Evolutionary conservation across 2,113 vertebrate species (phyloP), one percentile per base, ranked within the genome.

Genomic region (Coptodon bakossiorum): DNA sequence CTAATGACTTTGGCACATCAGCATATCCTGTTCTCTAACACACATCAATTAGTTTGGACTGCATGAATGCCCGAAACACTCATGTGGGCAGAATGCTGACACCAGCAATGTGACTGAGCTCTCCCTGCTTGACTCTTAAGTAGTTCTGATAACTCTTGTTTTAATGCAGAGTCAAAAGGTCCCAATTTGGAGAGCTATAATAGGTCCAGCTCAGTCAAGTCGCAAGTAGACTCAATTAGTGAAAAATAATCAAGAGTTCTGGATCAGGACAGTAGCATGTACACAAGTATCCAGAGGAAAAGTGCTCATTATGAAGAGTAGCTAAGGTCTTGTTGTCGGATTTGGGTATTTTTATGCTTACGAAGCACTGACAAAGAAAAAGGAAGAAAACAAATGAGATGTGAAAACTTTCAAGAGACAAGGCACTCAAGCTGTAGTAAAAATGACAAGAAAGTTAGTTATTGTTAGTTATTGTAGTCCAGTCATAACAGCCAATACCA

Each of bases 1-100:
- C 87, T 95, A 95, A 95, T 94, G 94, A 95, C 90, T 93, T 85
- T 92, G 88, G 89, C 90, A 71, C 92, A 93, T 94, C 91, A 92
- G 91, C 91, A 90, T 90, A 89, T 83, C 84, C 38, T 3, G 4
- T 88, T 88, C 88, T 89, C 80, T 85, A 83, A 91, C 92, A 92
- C 91, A 92, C 91, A 93, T 95, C 93, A 94, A 93, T 95, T 94
- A 94, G 91, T 13, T 82, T 76, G 78, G 88, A 57, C 86, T 31
- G 90, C 91, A 87, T 92, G 81, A 85, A 88, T 87, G 89, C 92
- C 66, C 40, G 24, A 78, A 81, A 91, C 81, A 82, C 81, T 90
- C 61, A 24, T 79, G 88, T 85, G 80, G 43, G 81, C 83, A 88
- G 85, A 93, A 76, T 93, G 93, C 95, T 94, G 93, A 93, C 88